Percentiles rank a stretch among this genome's conserved stretches.
These are phyloP conservation scores for Symphodus melops DNA, from an alignment of 2,113 vertebrate genomes.

Conservation along the genomic window DNA sequence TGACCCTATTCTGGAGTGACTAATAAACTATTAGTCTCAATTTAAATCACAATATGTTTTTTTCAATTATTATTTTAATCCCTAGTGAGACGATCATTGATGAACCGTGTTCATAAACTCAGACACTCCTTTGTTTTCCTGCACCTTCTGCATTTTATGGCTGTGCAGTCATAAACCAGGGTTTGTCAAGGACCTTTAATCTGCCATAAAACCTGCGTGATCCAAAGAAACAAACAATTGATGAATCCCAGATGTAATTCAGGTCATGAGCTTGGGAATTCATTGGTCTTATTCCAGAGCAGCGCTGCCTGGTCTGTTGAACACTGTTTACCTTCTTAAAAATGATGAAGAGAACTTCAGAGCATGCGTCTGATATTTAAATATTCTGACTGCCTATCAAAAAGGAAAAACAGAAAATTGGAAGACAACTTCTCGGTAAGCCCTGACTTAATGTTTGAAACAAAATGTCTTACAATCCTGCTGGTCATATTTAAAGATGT, in stretches of 20 bases:
- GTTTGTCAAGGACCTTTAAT: conserved; percentile 7
- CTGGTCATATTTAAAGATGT: neutral
- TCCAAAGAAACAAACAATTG: neutral
- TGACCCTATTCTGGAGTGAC: neutral
- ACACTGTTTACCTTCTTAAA: neutral
- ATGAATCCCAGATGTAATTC: neutral
- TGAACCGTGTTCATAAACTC: neutral
- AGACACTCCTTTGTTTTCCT: neutral
- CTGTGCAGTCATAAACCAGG: neutral
- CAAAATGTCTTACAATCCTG: too few species aligned
- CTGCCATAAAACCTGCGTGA: neutral
- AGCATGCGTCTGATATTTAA: too few species aligned
- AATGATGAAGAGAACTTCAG: neutral
- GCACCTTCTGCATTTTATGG: conserved; percentile 20
- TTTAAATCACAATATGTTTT: too few species aligned
- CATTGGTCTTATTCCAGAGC: neutral
- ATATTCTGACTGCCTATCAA: too few species aligned
- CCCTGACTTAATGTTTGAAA: too few species aligned
- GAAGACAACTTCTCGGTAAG: neutral
- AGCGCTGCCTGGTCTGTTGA: neutral
- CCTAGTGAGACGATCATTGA: too few species aligned
- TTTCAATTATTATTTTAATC: too few species aligned
- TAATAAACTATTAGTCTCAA: neutral
- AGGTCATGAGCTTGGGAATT: neutral
- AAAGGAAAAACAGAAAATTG: neutral